phyloP scores from a whole-genome alignment of 2,888 invertebrate genomes.

The Eupithecia subfuscata region DNA sequence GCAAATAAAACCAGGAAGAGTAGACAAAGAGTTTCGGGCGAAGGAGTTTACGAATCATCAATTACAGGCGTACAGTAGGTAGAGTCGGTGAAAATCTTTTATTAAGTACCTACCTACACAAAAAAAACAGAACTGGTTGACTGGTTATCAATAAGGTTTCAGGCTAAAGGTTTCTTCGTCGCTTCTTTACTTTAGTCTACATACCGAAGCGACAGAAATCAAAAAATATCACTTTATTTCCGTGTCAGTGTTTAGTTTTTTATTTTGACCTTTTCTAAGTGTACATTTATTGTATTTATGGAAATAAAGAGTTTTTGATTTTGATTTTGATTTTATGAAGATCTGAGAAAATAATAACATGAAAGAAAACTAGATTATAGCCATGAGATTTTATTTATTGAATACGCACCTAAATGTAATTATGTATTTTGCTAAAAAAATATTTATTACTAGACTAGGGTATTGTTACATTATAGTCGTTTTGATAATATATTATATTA shows the following conservation, averaged over 20 bases:
- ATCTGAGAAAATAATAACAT: not conserved
- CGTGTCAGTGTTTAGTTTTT: too few relatives aligned
- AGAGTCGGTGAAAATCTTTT: not conserved
- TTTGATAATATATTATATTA: too few relatives aligned
- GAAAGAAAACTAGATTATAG: not conserved
- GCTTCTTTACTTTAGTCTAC: too few relatives aligned
- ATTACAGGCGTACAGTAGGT: slow-evolving; percentile 27
- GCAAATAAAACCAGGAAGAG: slow-evolving; percentile 55
- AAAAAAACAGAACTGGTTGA: not conserved
- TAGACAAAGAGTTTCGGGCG: slow-evolving; percentile 56
- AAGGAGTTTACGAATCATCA: slow-evolving; percentile 50
- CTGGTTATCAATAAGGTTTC: not conserved
- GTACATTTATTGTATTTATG: too few relatives aligned
- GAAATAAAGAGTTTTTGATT: too few relatives aligned
- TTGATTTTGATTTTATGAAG: too few relatives aligned
- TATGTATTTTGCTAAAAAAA: not conserved
- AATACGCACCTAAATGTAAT: not conserved
- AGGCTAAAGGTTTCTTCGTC: too few relatives aligned
- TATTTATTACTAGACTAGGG: too few relatives aligned
- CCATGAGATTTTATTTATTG: not conserved
- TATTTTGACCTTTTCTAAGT: too few relatives aligned
- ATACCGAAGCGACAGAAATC: too few relatives aligned
- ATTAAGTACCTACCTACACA: not conserved
- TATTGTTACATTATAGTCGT: too few relatives aligned
- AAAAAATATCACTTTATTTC: too few relatives aligned